These are phyloP conservation scores for Ageneiosus marmoratus DNA, from an alignment of 2,113 vertebrate species.

Conservation along the genomic window DNA sequence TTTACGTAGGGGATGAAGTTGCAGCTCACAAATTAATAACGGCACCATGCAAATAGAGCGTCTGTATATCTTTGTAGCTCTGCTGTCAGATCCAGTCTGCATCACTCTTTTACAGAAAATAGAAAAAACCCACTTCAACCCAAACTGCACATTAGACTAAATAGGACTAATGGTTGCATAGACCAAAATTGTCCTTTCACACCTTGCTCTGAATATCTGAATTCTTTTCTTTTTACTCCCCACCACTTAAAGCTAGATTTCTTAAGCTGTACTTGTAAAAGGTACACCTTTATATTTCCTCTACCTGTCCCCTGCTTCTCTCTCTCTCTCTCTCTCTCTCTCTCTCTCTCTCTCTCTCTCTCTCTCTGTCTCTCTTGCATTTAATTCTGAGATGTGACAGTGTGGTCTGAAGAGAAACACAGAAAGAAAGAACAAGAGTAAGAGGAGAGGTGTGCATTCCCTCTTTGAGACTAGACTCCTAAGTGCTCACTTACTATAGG, in stretches of 20 bases:
- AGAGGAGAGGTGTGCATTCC: not conserved
- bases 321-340: not conserved
- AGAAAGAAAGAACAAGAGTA: not conserved
- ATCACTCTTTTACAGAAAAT: too few relatives aligned
- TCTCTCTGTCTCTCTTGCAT: not conserved
- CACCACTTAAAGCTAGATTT: not conserved
- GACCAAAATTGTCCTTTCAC: not conserved
- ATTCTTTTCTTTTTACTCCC: constrained; percentile 16
- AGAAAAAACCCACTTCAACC: constrained; percentile 37
- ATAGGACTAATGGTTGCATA: constrained; percentile 31
- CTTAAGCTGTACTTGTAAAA: not conserved
- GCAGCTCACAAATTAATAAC: not conserved
- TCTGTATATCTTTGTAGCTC: not conserved
- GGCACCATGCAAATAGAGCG: constrained; percentile 27
- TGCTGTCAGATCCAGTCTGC: too few relatives aligned
- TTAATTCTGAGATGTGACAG: not conserved
- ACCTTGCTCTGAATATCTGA: not conserved
- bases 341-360: constrained; percentile 14
- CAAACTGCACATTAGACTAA: constrained; percentile 38
- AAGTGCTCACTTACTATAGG: not conserved
- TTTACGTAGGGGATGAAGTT: constrained; percentile 6
- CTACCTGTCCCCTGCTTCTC: not conserved
- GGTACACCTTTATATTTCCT: not conserved
- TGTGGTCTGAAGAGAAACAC: not conserved
- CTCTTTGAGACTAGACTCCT: constrained; percentile 2